These are phyloP conservation scores for Sminthurinus aureus DNA, from an alignment of 2,888 invertebrate genomes.

Conservation along the genomic window DNA sequence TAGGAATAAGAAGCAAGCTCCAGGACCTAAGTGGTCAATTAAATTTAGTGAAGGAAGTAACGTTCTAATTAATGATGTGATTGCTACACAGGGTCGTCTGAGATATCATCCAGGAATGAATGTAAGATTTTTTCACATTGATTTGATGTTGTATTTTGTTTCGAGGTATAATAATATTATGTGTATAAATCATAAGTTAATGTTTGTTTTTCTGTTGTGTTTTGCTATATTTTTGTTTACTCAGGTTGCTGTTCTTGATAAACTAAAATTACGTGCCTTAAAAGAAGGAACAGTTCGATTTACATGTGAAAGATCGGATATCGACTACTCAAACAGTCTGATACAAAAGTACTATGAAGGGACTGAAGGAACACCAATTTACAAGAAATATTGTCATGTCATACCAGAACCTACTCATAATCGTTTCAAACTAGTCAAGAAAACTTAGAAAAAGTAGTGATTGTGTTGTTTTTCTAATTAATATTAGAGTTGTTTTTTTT, in stretches of 20 bases:
- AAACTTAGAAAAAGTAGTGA: slow-evolving; percentile 65
- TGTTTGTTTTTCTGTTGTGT: too few species aligned
- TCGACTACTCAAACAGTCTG: slow-evolving; percentile 81
- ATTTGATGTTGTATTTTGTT: too few species aligned
- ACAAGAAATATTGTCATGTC: slow-evolving; percentile 86
- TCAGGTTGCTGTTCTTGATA: too few species aligned
- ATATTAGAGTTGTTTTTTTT: not conserved
- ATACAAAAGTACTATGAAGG: slow-evolving; percentile 73
- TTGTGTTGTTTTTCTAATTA: not conserved
- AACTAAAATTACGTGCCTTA: slow-evolving; percentile 76
- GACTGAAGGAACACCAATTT: slow-evolving; percentile 72
- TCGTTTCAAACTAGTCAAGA: slow-evolving; percentile 78
- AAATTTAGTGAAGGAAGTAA: slow-evolving; percentile 43
- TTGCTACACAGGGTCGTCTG: slow-evolving; percentile 47
- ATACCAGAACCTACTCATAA: slow-evolving; percentile 80
- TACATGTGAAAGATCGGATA: slow-evolving; percentile 82
- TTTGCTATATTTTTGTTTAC: too few species aligned
- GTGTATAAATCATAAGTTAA: too few species aligned
- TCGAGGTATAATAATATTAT: too few species aligned
- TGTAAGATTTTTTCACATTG: slow-evolving; percentile 46
- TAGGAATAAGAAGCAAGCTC: slow-evolving; percentile 47
- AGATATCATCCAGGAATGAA: slow-evolving; percentile 55
- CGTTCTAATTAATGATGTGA: slow-evolving; percentile 41
- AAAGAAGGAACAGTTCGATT: slow-evolving; percentile 80
- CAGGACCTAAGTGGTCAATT: slow-evolving; percentile 45